Evolutionary conservation across 1,140 invertebrate species (phyloP).

Genomic region (Lordiphosa collinella): DNA sequence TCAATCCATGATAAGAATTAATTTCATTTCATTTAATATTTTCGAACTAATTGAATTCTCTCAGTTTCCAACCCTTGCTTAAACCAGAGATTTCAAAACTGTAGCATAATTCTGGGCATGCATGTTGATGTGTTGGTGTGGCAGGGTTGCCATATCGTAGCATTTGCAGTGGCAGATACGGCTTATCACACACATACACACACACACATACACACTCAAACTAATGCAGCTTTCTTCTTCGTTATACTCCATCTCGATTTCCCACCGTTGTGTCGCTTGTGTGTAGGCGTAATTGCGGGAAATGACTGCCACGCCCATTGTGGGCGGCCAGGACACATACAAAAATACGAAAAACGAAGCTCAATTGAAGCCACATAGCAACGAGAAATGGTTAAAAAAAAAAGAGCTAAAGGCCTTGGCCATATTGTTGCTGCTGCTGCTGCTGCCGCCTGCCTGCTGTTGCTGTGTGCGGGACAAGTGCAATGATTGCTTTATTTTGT

Average conservation of each 20-base stretch:
- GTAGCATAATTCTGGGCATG: slow-evolving; percentile 59
- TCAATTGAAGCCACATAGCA: slow-evolving; percentile 46
- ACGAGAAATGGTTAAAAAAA: slow-evolving; percentile 38
- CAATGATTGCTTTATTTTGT: slow-evolving; percentile 66
- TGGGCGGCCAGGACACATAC: slow-evolving; percentile 43
- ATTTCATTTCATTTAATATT: too few relatives aligned
- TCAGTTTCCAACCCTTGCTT: too few relatives aligned
- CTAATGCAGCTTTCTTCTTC: slow-evolving; percentile 6
- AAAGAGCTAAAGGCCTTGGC: slow-evolving; percentile 27
- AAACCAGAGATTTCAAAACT: slow-evolving; percentile 11
- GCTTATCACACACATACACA: slow-evolving; percentile 27
- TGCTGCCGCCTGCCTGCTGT: too few relatives aligned
- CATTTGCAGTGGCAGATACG: slow-evolving; percentile 11
- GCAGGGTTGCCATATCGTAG: slow-evolving; percentile 27
- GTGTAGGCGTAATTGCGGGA: slow-evolving; percentile 71
- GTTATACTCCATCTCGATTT: slow-evolving; percentile 9
- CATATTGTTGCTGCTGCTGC: slow-evolving; percentile 33
- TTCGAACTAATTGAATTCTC: too few relatives aligned
- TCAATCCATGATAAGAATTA: too few relatives aligned
- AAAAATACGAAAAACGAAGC: slow-evolving; percentile 16
- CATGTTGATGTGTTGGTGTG: slow-evolving; percentile 26
- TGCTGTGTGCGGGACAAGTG: slow-evolving; percentile 50
- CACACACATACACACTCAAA: neutral
- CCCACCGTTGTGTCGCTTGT: slow-evolving; percentile 28
- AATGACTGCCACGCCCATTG: slow-evolving; percentile 74